These are phyloP conservation scores for Grallaria varia DNA, from an alignment of 2,113 vertebrate genomes.

Conservation along the genomic window DNA sequence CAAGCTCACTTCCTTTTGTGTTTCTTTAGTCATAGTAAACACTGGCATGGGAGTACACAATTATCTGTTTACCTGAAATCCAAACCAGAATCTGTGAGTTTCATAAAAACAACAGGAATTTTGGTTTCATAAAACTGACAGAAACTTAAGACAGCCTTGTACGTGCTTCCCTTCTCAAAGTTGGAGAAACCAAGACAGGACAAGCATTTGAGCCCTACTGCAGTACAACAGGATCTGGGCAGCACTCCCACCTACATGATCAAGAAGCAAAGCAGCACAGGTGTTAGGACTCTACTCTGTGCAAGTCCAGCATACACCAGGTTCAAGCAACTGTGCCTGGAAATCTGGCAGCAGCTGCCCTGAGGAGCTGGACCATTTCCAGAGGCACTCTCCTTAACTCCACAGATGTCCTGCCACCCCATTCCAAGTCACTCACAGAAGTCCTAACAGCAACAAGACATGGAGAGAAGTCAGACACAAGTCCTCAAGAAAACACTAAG, in stretches of 20 bases:
- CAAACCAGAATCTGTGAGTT: background rate
- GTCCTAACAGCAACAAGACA: background rate
- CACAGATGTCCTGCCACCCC: background rate
- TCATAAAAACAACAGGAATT: background rate
- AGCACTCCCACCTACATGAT: background rate
- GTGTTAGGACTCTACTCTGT: background rate
- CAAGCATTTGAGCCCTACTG: background rate
- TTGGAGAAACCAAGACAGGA: background rate
- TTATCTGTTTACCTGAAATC: background rate
- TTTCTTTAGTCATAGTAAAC: background rate
- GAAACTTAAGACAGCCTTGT: background rate
- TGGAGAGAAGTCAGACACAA: background rate
- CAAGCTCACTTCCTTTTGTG: background rate
- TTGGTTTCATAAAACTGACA: background rate
- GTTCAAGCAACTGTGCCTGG: background rate
- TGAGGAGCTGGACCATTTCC: background rate
- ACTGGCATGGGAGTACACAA: background rate
- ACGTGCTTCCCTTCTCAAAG: rapidly evolving
- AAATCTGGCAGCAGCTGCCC: background rate
- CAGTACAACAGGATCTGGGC: background rate
- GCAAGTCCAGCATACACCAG: background rate
- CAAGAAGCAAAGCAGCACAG: background rate
- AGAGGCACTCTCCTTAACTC: background rate
- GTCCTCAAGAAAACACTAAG: background rate
- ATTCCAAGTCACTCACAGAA: background rate